Conservation (phyloP, 1,140 invertebrate species). For the Episyrphus balteatus region DNA sequence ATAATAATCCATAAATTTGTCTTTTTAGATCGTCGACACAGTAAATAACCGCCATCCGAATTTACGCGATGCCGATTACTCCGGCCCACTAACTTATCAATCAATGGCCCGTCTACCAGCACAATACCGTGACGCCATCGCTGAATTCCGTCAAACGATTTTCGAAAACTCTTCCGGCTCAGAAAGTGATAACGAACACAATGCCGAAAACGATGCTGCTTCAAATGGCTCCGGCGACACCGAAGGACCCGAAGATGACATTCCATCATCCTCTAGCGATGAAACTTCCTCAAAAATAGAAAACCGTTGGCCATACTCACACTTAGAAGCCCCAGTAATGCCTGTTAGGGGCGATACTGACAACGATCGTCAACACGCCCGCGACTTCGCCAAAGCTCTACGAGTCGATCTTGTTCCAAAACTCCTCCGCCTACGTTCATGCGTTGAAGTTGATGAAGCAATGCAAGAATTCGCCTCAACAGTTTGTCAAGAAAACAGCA, state of each 20-base stretch:
- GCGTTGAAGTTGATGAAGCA: constrained; percentile 66
- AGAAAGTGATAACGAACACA: constrained; percentile 42
- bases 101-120: constrained; percentile 69
- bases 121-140: constrained; percentile 53
- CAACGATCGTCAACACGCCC: constrained; percentile 33
- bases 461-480: constrained; percentile 84
- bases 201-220: constrained; percentile 36
- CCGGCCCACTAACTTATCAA: constrained; percentile 71
- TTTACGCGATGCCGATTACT: constrained; percentile 70
- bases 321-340: constrained; percentile 31
- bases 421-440: constrained; percentile 42
- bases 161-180: constrained; percentile 44
- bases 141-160: constrained; percentile 42
- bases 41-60: constrained; percentile 62
- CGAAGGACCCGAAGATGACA: constrained; percentile 54
- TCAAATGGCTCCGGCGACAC: constrained; percentile 59
- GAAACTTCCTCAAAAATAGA: constrained; percentile 28
- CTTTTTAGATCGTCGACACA: constrained; percentile 39
- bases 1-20: neutral
- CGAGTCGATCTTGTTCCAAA: constrained; percentile 55
- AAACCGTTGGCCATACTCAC: constrained; percentile 34
- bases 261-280: constrained; percentile 31
- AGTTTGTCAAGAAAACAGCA: constrained; percentile 73
- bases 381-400: constrained; percentile 29
- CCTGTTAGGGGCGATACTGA: constrained; percentile 31